Conservation (phyloP, 2,113 vertebrate genomes). For the Brachionichthys hirsutus region DNA sequence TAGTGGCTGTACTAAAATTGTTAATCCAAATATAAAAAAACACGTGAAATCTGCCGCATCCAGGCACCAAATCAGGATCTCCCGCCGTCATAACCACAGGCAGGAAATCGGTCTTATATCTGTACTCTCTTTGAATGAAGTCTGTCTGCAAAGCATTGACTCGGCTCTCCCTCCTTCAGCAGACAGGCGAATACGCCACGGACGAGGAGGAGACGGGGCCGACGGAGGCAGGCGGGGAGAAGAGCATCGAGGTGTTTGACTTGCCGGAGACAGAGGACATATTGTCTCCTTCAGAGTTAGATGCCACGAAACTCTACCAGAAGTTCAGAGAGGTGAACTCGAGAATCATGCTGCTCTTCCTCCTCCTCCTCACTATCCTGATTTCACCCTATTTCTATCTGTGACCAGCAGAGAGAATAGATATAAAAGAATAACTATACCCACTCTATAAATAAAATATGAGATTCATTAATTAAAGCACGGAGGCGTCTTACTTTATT, state of each 20-base stretch:
- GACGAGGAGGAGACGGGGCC: conserved; percentile 90
- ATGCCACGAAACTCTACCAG: conserved; percentile 93
- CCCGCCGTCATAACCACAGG: conserved; percentile 18
- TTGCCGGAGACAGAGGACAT: conserved; percentile 93
- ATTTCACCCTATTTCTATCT: neutral
- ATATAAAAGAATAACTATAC: too few species aligned
- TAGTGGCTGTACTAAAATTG: too few species aligned
- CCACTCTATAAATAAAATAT: too few species aligned
- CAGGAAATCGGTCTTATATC: neutral
- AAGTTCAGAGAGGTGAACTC: conserved; percentile 93
- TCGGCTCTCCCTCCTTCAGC: conserved; percentile 53
- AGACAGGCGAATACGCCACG: conserved; percentile 98
- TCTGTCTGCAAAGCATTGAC: neutral
- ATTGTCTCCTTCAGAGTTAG: conserved; percentile 91
- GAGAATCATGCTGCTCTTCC: neutral
- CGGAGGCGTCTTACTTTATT: too few species aligned
- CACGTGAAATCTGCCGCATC: conserved; percentile 9
- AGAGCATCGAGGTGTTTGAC: conserved; percentile 96
- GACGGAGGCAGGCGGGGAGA: conserved; percentile 79
- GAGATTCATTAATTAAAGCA: too few species aligned
- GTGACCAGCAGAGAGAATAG: too few species aligned
- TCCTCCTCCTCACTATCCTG: neutral
- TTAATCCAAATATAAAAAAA: conserved; percentile 41
- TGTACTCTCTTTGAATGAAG: neutral
- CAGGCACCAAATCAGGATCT: conserved; percentile 8